Evolutionary conservation across 1,140 invertebrate genomes (phyloP), one percentile per base, ranked within the genome.

Genomic region (Pectinophora gossypiella): DNA sequence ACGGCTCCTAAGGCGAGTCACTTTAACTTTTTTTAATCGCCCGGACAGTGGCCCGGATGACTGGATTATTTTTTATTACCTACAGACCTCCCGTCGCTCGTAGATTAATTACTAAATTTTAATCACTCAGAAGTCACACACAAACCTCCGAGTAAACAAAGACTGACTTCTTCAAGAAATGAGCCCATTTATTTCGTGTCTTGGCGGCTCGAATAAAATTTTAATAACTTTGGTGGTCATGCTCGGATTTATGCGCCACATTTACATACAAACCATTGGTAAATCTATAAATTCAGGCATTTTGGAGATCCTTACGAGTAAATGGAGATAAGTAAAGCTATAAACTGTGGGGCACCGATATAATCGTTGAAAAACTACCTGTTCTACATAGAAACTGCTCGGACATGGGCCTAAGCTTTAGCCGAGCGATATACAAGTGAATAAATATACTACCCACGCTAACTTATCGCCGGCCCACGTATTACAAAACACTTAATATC

Each of bases 401-500:
- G 51, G 40, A 61, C 36, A 51, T 42, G 19, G 35, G 19, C 57
- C 59, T 54, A 45, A 54, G 47, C 48, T 57, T 64, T 59, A 65
- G 65, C 48, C 48, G 47, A 47, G 16, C 40, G 47, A 56, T 55
- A 59, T 53, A 50, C 48, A 57, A 55, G 46, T 67, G 54, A 74
- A 80, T 83, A 80, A 75, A 79, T 75, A 76, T 69, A 59, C 61
- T 53, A 45, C 79, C 76, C 70, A 76, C 76, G 61, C 59, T n/a
- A 50, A 59, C 60, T 74, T 76, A 68, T 70, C 69, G 47, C 58
- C 61, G 45, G 18, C 72, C 72, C 60, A 71, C 72, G 67, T 64
- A 23, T 47, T 56, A 76, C 64, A 72, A 65, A 68, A 72, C 64
- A 76, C 68, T 68, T 76, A 71, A 74, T 72, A 76, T 54, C 46